phyloP scores from a whole-genome alignment of 2,113 vertebrate genomes.

The Malurus cyaneus region DNA sequence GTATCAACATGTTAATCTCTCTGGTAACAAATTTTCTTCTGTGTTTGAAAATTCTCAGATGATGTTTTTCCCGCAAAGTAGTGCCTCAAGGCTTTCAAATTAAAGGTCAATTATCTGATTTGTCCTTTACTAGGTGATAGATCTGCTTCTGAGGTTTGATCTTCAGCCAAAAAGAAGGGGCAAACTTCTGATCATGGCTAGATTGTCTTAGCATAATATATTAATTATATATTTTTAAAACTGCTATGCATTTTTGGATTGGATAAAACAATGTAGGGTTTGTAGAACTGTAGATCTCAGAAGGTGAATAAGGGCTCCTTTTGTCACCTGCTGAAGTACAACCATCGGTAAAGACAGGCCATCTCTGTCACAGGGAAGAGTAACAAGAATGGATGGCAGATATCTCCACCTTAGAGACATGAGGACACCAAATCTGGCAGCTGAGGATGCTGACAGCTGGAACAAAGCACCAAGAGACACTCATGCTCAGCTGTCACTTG shows the following conservation, averaged over 20 bases:
- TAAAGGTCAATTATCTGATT: not conserved
- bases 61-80: not conserved
- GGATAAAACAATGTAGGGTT: not conserved
- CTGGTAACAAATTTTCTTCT: not conserved
- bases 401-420: not conserved
- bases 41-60: not conserved
- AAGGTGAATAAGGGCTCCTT: not conserved
- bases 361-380: not conserved
- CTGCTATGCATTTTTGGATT: not conserved
- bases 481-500: not conserved
- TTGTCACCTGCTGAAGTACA: not conserved
- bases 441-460: not conserved
- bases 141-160: not conserved
- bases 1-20: not conserved
- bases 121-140: not conserved
- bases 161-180: not conserved
- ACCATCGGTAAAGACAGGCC: accelerated
- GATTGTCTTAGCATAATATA: not conserved
- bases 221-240: not conserved
- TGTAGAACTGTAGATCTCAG: not conserved
- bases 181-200: not conserved
- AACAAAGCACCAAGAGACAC: not conserved
- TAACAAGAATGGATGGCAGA: not conserved
- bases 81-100: not conserved
- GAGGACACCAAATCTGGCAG: not conserved